These are phyloP conservation scores for Xestoiulus laeticollis DNA, from an alignment of 2,888 invertebrate genomes.

Conservation along the genomic window DNA sequence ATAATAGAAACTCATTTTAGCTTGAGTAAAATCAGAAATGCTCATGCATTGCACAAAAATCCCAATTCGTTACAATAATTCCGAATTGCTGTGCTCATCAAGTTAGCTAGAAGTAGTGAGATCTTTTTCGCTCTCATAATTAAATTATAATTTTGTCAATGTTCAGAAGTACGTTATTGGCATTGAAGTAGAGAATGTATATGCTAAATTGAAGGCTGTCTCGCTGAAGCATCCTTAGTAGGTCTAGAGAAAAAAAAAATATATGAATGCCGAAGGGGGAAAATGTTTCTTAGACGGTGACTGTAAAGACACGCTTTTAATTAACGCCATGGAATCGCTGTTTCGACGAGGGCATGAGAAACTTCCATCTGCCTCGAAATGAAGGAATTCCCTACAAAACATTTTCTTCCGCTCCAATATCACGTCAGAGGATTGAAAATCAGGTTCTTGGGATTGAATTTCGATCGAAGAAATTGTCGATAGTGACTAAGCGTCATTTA, in stretches of 20 bases:
- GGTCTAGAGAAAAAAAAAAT: not conserved
- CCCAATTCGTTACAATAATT: too few species aligned
- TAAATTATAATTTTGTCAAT: not conserved
- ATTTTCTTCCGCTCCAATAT: slow-evolving; percentile 22
- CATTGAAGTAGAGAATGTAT: not conserved
- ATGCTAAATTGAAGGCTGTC: too few species aligned
- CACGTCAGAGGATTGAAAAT: not conserved
- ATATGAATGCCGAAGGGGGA: not conserved
- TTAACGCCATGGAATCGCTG: not conserved
- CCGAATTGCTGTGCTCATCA: too few species aligned
- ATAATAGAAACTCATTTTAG: too few species aligned
- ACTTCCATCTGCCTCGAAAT: not conserved
- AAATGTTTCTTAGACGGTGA: not conserved
- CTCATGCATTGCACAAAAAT: too few species aligned
- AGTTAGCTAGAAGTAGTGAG: too few species aligned
- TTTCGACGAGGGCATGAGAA: not conserved
- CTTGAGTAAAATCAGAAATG: too few species aligned
- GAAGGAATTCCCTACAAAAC: slow-evolving; percentile 18
- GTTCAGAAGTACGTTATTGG: not conserved
- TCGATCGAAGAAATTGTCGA: slow-evolving; percentile 28
- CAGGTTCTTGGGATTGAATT: slow-evolving; percentile 2
- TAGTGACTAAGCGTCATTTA: slow-evolving; percentile 15
- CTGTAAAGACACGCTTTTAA: not conserved
- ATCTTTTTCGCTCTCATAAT: not conserved
- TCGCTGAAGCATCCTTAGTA: not conserved